A percentile compares a stretch with the other conserved stretches of the same genome.
phyloP scores from a whole-genome alignment of 2,797 vertebrate genomes.

The Moxostoma hubbsi region DNA sequence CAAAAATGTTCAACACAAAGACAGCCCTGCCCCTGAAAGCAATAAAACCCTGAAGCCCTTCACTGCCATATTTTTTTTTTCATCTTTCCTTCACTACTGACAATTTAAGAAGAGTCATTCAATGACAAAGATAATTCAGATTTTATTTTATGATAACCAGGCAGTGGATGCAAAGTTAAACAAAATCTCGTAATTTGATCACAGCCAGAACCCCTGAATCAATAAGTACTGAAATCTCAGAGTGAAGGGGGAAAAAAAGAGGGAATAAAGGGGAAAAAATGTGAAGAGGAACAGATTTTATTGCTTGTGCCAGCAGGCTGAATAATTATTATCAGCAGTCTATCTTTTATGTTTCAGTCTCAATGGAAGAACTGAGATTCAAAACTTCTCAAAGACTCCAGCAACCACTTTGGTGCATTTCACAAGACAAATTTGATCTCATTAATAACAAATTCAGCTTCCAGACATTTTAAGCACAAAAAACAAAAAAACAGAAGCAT shows the following conservation, averaged over 20 bases:
- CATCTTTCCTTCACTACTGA: constrained; percentile 34
- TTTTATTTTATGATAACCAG: constrained; percentile 58
- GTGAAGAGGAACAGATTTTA: constrained; percentile 64
- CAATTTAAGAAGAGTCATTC: constrained; percentile 43
- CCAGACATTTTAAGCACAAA: constrained; percentile 40
- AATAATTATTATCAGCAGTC: constrained; percentile 77
- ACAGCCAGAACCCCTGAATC: constrained; percentile 67
- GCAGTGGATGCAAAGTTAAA: constrained; percentile 59
- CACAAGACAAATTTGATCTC: constrained; percentile 62
- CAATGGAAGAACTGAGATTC: constrained; percentile 61
- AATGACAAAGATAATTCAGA: constrained; percentile 50
- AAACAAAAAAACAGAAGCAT: constrained; percentile 50
- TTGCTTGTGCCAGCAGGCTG: constrained; percentile 81
- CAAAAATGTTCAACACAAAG: background rate
- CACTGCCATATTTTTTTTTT: constrained; percentile 9
- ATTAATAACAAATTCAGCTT: constrained; percentile 62
- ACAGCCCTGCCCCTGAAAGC: background rate
- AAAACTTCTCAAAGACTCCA: constrained; percentile 63
- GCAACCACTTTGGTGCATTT: constrained; percentile 15
- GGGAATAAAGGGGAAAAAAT: constrained; percentile 33
- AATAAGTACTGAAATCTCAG: constrained; percentile 64
- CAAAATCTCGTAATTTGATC: constrained; percentile 63
- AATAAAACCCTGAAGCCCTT: constrained; percentile 1
- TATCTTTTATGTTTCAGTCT: constrained; percentile 63
- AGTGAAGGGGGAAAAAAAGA: constrained; percentile 47